Conservation (phyloP, 2,113 vertebrate species). For the Mustelus asterias region DNA sequence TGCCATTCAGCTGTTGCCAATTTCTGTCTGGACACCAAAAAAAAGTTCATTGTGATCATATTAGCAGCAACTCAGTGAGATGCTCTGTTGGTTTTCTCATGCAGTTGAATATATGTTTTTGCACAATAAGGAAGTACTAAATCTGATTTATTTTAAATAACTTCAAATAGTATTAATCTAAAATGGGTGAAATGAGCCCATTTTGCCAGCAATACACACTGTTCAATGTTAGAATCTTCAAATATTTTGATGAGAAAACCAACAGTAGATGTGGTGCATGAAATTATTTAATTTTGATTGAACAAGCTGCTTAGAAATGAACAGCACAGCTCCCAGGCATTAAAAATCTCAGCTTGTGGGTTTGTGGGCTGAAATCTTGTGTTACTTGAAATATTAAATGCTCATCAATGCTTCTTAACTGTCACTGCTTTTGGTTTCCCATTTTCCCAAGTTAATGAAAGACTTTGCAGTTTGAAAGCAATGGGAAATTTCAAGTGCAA, state of each 20-base stretch:
- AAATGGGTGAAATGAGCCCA: background rate
- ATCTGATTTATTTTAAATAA: background rate
- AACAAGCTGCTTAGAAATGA: background rate
- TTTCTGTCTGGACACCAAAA: constrained; percentile 9
- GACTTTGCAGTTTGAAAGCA: background rate
- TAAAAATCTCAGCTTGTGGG: background rate
- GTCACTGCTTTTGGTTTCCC: background rate
- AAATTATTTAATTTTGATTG: background rate
- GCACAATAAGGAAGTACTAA: background rate
- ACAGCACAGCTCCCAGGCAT: background rate
- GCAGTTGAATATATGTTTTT: background rate
- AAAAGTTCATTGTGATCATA: background rate
- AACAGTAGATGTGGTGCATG: constrained; percentile 1
- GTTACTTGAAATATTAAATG: background rate
- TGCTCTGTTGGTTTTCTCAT: constrained; percentile 18
- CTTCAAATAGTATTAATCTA: background rate
- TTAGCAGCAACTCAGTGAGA: background rate
- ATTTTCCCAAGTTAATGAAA: background rate
- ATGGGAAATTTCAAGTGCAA: background rate
- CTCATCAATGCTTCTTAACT: background rate
- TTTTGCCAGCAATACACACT: background rate
- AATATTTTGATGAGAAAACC: constrained; percentile 19
- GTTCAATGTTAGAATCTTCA: background rate
- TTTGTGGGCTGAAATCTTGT: background rate
- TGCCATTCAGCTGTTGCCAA: background rate